These are phyloP conservation scores for Phaethornis superciliosus DNA, from an alignment of 2,113 vertebrate genomes.

Conservation along the genomic window DNA sequence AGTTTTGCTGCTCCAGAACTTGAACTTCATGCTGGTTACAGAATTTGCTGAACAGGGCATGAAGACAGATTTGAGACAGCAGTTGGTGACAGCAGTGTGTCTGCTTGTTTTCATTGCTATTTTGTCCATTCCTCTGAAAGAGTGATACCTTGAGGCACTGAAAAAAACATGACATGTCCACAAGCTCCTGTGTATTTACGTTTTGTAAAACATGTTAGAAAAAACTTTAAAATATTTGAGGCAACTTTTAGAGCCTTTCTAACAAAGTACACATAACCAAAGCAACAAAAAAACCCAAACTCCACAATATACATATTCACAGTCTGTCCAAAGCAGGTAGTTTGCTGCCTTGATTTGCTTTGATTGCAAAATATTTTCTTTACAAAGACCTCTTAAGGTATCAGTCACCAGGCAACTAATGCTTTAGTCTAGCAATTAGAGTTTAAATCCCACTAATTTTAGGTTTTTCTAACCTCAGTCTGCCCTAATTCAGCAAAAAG, in stretches of 20 bases:
- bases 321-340: background rate
- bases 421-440: conserved; percentile 23
- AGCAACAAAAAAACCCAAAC: background rate
- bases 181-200: background rate
- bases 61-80: background rate
- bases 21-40: background rate
- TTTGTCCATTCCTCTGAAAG: background rate
- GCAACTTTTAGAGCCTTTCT: background rate
- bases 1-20: background rate
- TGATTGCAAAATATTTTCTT: conserved; percentile 10
- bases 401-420: conserved; percentile 6
- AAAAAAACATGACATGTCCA: background rate
- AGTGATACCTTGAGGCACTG: background rate
- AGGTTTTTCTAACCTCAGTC: conserved; percentile 49
- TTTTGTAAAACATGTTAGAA: background rate
- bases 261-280: background rate
- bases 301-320: background rate
- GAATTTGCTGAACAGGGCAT: background rate
- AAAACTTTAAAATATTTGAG: background rate
- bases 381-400: background rate
- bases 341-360: background rate
- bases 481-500: conserved; percentile 17
- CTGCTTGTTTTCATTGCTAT: background rate
- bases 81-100: background rate
- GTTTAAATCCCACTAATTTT: conserved; percentile 64